Evolutionary conservation across 2,888 invertebrate species (phyloP).

Genomic region (Eremobia ochroleuca): DNA sequence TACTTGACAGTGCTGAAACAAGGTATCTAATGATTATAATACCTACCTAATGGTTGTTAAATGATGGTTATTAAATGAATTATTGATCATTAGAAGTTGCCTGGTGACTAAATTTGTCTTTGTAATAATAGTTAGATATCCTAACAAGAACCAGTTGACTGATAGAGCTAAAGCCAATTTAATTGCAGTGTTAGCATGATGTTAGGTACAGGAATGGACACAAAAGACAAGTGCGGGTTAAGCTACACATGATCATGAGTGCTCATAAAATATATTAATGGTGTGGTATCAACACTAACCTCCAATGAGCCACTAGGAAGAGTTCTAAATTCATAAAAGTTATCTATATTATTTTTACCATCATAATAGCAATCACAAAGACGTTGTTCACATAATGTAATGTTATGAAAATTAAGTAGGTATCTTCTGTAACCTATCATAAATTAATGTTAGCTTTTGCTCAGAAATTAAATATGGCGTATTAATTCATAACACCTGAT

Average conservation of each 20-base stretch:
- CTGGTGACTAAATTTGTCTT: neutral
- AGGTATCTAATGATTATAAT: too few species aligned
- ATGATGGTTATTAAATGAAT: too few species aligned
- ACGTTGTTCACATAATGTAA: neutral
- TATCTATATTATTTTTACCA: slow-evolving; percentile 16
- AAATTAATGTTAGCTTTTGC: neutral
- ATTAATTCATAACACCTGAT: slow-evolving; percentile 32
- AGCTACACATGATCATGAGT: too few species aligned
- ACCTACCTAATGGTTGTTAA: too few species aligned
- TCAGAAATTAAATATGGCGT: slow-evolving; percentile 15
- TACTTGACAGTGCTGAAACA: neutral
- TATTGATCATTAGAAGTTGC: neutral
- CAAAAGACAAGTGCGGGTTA: neutral
- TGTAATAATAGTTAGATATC: neutral
- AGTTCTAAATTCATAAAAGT: slow-evolving; percentile 8
- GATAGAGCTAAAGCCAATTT: neutral
- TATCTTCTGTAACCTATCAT: neutral
- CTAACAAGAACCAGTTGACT: too few species aligned
- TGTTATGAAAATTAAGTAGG: neutral
- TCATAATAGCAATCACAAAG: neutral
- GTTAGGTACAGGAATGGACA: neutral
- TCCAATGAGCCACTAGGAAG: slow-evolving; percentile 4
- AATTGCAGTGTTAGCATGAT: neutral
- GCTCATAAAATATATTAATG: neutral
- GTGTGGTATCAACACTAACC: neutral